Evolutionary conservation across 1,140 invertebrate genomes (phyloP).

Genomic region (Apis dorsata): DNA sequence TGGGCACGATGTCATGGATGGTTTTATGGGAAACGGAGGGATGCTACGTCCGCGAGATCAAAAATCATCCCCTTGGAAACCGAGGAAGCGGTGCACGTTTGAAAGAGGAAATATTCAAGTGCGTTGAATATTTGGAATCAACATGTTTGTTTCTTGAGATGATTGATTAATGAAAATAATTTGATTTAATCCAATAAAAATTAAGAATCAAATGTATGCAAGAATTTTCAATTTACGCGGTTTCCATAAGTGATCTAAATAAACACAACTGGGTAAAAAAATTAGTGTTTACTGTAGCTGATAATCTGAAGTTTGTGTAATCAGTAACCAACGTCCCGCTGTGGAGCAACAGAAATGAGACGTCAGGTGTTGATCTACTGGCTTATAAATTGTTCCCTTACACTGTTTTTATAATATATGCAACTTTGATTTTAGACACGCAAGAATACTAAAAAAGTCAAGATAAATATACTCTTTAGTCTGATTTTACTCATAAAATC

Average conservation of each 20-base stretch:
- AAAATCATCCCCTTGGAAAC: slow-evolving; percentile 38
- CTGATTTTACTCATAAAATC: neutral
- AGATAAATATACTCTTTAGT: neutral
- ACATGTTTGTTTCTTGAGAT: too few species aligned
- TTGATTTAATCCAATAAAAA: neutral
- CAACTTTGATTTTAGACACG: neutral
- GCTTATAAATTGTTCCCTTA: neutral
- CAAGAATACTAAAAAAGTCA: neutral
- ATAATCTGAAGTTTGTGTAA: neutral
- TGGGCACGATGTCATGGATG: slow-evolving; percentile 73
- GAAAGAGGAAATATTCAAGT: neutral
- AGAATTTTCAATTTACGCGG: neutral
- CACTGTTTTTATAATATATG: neutral
- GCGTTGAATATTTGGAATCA: neutral
- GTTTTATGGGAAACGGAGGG: slow-evolving; percentile 70
- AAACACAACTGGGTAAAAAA: neutral
- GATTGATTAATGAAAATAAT: neutral
- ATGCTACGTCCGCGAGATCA: slow-evolving; percentile 18
- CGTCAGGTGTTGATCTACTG: neutral
- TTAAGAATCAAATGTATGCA: too few species aligned
- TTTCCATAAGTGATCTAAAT: neutral
- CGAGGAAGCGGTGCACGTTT: neutral
- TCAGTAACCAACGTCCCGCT: neutral
- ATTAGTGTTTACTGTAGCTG: neutral
- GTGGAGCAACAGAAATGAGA: neutral